Base-by-base conservation (phyloP, 2,113 vertebrate genomes). In the Pelecanus crispus region DNA sequence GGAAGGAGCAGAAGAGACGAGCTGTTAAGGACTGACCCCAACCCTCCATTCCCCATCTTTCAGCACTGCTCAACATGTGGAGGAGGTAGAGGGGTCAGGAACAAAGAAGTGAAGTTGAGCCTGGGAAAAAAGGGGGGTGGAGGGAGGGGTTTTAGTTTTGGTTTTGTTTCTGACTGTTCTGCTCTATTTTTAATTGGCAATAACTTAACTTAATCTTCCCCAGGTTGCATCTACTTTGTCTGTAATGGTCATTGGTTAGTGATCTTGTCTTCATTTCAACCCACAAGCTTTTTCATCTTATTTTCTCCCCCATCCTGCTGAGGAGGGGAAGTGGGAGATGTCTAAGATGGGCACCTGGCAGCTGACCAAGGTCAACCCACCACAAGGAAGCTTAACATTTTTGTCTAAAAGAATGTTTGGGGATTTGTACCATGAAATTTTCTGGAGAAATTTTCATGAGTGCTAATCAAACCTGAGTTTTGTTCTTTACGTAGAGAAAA, bases 71-170 rank as follows among this genome's bases (percentile, higher is more conserved):
- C 29, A 50, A 10, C 2, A 2, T 18, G 16, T 16, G 20, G 8
- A 67, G 20, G 14, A 73, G 9, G 8, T 65, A 45, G 58, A 38
- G 12, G 11, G 70, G 28, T 45, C 36, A 70, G 45, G 50, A 83
- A 72, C 0, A 0, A 78, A 50, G 16, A 7, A 65, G 12, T 1
- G 4, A 88, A 68, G 17, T 36, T 63, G 13, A 58, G 24, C 4
- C 34, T 74, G 4, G 13, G 25, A 15, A 36, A 61, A 81, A 84
- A 36, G 1, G 1, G 1, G 2, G 13, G 7, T 47, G 11, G 17
- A 49, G 28, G 7, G 2, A 65, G 3, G 2, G 7, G 3, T 7
- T 34, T 73, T 77, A 17, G 3, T 50, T 80, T 66, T 40, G 3
- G 3, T 49, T 88, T 91, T 88, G 13, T 55, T 88, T 80, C 53